Percentiles rank a stretch among this genome's conserved stretches.
Evolutionary conservation across 2,888 invertebrate species (phyloP).

Genomic region (Blomia tropicalis): DNA sequence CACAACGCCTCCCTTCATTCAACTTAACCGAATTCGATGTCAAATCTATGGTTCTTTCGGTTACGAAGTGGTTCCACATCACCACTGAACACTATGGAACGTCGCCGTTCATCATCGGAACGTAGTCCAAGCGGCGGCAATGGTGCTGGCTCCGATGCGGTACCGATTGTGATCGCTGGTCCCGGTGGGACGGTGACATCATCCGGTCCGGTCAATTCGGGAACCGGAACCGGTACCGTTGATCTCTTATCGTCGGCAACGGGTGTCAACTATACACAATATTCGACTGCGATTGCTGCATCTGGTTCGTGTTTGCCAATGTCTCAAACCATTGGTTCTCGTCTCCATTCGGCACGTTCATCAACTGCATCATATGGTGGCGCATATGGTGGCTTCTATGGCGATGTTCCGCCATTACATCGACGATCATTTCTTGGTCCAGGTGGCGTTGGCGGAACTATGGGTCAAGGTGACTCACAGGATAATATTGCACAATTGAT

Average conservation of each 20-base stretch:
- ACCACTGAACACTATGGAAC: background rate
- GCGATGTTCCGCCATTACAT: constrained; percentile 26
- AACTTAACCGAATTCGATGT: no score
- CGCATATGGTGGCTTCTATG: constrained; percentile 34
- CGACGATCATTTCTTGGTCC: constrained; percentile 45
- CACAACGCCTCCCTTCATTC: no score
- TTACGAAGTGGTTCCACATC: constrained; percentile 59
- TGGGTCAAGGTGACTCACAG: constrained; percentile 56
- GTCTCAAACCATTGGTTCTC: constrained; percentile 3
- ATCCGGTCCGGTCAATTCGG: background rate
- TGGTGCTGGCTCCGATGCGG: background rate
- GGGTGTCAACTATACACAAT: background rate
- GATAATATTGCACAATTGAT: constrained; percentile 82
- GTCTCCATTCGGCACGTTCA: constrained; percentile 8
- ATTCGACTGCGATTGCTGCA: background rate
- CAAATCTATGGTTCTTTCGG: constrained; percentile 78
- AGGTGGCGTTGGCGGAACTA: constrained; percentile 62
- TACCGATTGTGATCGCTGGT: no score
- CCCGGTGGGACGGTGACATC: no score
- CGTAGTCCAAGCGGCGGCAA: constrained; percentile 5
- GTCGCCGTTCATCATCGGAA: constrained; percentile 22
- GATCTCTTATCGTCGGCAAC: background rate
- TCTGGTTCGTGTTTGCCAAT: background rate
- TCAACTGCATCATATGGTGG: constrained; percentile 18
- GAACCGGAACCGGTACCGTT: background rate